Evolutionary conservation across 2,113 vertebrate genomes (phyloP).

Genomic region (Rana temporaria): DNA sequence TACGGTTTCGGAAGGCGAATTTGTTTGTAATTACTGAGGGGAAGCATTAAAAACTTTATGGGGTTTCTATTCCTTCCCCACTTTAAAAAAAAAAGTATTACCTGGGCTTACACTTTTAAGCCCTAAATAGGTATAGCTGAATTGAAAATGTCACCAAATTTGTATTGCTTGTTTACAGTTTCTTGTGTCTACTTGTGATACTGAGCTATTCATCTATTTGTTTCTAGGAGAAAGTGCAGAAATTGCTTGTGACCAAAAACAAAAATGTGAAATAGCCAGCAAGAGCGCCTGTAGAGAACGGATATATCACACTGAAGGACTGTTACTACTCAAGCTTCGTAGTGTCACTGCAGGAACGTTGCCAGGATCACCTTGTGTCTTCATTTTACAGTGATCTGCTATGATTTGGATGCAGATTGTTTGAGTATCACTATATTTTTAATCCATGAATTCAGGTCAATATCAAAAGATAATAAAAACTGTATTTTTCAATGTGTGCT

Average conservation of each 20-base stretch:
- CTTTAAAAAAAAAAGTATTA: too few relatives aligned
- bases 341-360: neutral
- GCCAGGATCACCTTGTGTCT: neutral
- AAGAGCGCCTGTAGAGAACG: neutral
- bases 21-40: too few relatives aligned
- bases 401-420: too few relatives aligned
- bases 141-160: too few relatives aligned
- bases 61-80: too few relatives aligned
- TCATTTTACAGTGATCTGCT: too few relatives aligned
- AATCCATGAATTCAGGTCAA: neutral
- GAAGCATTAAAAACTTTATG: too few relatives aligned
- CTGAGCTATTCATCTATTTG: neutral
- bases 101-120: too few relatives aligned
- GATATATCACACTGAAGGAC: neutral
- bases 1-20: too few relatives aligned
- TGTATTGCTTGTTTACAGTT: neutral
- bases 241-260: conserved; percentile 2
- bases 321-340: neutral
- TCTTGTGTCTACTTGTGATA: neutral
- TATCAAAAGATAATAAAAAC: too few relatives aligned
- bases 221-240: conserved; percentile 36
- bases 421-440: neutral
- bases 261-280: conserved; percentile 6
- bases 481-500: too few relatives aligned
- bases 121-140: too few relatives aligned